phyloP scores from a whole-genome alignment of 2,113 vertebrate genomes.

The Ranitomeya variabilis region DNA sequence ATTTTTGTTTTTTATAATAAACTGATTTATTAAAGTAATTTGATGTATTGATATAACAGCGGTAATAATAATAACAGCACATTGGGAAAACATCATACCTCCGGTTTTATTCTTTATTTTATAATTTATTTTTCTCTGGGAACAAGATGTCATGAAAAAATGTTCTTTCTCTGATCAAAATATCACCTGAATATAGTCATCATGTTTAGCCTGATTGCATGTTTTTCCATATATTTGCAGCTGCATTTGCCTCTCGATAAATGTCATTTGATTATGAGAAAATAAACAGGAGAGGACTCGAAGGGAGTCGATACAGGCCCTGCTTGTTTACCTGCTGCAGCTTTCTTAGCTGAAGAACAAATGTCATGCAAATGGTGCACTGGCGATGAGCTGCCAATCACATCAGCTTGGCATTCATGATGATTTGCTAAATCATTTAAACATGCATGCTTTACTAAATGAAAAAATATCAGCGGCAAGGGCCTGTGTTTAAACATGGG shows the following conservation, averaged over 20 bases:
- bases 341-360: conserved; percentile 93
- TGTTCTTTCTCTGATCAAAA: conserved; percentile 80
- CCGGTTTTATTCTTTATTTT: conserved; percentile 1
- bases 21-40: neutral
- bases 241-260: conserved; percentile 85
- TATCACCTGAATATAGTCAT: conserved; percentile 84
- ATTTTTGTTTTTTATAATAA: neutral
- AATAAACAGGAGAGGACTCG: conserved; percentile 87
- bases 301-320: conserved; percentile 84
- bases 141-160: conserved; percentile 72
- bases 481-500: conserved; percentile 90
- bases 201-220: conserved; percentile 83
- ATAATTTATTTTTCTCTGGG: conserved; percentile 1
- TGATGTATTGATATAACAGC: neutral
- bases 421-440: conserved; percentile 95
- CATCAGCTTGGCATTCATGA: conserved; percentile 89
- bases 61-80: neutral
- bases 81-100: neutral
- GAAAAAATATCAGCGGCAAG: conserved; percentile 95
- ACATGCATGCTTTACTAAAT: conserved; percentile 98
- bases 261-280: conserved; percentile 99
- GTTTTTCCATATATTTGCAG: conserved; percentile 83
- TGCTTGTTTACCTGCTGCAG: conserved; percentile 95
- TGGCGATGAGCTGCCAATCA: conserved; percentile 96
- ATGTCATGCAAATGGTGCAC: conserved; percentile 99